Base-by-base conservation (phyloP, 2,113 vertebrate species). In the Geococcyx californianus region DNA sequence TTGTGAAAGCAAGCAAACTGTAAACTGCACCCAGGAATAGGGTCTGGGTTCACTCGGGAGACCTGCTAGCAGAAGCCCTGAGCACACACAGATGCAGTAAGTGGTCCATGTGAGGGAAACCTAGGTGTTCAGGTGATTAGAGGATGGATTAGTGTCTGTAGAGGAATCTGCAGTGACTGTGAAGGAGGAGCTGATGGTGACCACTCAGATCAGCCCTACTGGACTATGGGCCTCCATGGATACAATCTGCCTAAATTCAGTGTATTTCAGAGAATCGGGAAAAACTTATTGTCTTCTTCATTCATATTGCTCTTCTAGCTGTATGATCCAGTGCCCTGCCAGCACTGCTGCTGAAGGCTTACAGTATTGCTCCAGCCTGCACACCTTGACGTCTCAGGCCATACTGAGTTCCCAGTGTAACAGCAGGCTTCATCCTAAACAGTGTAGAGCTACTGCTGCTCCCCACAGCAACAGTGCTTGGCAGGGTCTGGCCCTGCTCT, bases 61-160 rank as follows among this genome's bases (percentile, higher is more conserved):
- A 51, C 7, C 20, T 52, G 2, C 15, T 47, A 58, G 29, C 8
- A 84, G 74, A 60, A 36, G 20, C 4, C 2, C 16, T 69, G 51
- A 84, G 34, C 51, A n/a, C 7, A 6, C 33, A 58, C 8, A 83
- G 31, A 31, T 77, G 49, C 28, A 85, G 34, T 14, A 36, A 54
- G 15, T 9, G 60, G 29, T 28, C 31, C 28, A 16, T 18, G 12
- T 31, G 42, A 81, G 20, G 40, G 56, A 84, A 55, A 74, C 12
- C 4, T 28, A 29, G 12, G 10, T 54, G 31, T 16, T 83, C 12
- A 38, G 16, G 44, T 16, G 4, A 3, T 24, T 59, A 51, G 58
- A 87, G n/a, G 26, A 76, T 11, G 21, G 25, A 80, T 20, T 33
- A 40, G 11, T 2, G 15, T 40, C 45, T 0, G 0, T 21, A 73